A percentile compares a stretch with the other conserved stretches of the same genome.
These are phyloP conservation scores for Cirrhinus mrigala DNA, from an alignment of 2,797 vertebrate genomes.

Conservation along the genomic window DNA sequence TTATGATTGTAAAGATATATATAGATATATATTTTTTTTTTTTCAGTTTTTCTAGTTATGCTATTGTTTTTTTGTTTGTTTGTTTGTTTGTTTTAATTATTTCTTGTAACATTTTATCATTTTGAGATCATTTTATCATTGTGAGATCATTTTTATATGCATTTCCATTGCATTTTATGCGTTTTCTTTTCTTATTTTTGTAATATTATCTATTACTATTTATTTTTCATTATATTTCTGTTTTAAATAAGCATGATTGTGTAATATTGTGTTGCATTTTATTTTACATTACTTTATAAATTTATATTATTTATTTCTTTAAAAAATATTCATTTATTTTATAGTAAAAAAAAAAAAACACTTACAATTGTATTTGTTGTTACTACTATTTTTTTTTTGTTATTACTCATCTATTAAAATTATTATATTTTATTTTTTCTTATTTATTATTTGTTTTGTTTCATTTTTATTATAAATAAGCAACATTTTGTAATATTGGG, in stretches of 20 bases:
- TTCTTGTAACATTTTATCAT: not conserved
- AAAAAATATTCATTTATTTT: not conserved
- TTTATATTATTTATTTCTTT: not conserved
- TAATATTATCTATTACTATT: not conserved
- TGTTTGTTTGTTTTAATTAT: too few species aligned
- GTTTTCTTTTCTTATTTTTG: not conserved
- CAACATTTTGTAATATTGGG: too few species aligned
- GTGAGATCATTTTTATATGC: not conserved
- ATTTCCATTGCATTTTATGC: not conserved
- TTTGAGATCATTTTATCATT: not conserved
- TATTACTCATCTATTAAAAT: too few species aligned
- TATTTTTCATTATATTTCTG: not conserved
- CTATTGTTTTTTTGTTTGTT: too few species aligned
- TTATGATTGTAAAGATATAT: not conserved
- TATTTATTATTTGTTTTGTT: not conserved
- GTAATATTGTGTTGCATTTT: not conserved
- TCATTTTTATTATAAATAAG: not conserved
- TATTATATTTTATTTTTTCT: too few species aligned
- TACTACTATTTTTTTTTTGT: not conserved
- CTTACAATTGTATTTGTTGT: too few species aligned
- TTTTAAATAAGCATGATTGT: not conserved
- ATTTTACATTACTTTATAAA: not conserved
- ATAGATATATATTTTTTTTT: too few species aligned
- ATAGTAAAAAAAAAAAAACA: too few species aligned
- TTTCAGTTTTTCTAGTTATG: too few species aligned